Evolutionary conservation across 2,797 vertebrate species (phyloP).

Genomic region (Xerus rutilus): DNA sequence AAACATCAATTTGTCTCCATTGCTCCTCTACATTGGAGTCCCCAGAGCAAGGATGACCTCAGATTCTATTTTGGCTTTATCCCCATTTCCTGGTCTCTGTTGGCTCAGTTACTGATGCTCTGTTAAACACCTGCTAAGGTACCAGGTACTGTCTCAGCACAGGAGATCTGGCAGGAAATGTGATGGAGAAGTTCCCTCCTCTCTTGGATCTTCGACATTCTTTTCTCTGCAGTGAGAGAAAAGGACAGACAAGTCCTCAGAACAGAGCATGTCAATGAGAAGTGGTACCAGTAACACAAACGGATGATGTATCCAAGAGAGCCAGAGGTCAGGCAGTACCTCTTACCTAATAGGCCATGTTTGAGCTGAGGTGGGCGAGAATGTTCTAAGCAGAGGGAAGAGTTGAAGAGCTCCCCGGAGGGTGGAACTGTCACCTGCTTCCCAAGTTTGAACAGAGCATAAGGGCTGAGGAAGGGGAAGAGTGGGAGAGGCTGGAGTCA

Average conservation of each 20-base stretch:
- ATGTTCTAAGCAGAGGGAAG: not conserved
- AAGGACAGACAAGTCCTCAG: not conserved
- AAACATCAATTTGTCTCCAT: not conserved
- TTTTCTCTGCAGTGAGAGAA: not conserved
- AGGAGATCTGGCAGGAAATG: rapidly evolving
- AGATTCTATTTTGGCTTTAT: not conserved
- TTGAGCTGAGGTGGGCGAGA: not conserved
- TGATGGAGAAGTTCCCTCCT: not conserved
- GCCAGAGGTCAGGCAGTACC: not conserved
- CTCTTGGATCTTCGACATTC: not conserved
- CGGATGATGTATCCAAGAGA: rapidly evolving
- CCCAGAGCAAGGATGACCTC: not conserved
- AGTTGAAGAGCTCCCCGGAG: not conserved
- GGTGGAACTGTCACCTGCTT: not conserved
- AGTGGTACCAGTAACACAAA: no score
- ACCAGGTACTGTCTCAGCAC: not conserved
- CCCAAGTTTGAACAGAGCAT: not conserved
- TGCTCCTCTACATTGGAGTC: rapidly evolving
- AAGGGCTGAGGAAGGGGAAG: not conserved
- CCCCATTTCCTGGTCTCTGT: not conserved
- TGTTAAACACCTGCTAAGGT: not conserved
- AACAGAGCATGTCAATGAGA: not conserved
- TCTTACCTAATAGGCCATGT: not conserved
- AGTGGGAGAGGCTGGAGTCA: rapidly evolving
- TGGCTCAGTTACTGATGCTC: not conserved